Percentiles rank a stretch among this genome's conserved stretches.
phyloP scores from a whole-genome alignment of 2,888 invertebrate species.

The Branchipolynoe longqiensis region DNA sequence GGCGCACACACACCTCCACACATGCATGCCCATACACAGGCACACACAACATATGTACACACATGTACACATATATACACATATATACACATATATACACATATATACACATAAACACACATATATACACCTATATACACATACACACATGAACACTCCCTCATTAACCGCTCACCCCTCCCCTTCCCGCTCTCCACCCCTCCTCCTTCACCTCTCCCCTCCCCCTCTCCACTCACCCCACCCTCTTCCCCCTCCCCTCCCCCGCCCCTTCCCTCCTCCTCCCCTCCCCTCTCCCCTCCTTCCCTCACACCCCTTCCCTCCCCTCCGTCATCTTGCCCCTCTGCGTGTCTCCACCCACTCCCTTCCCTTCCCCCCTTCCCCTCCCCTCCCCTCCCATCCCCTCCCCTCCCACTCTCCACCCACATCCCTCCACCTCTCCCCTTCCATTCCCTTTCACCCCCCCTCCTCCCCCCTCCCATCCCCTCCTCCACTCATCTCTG shows the following conservation, averaged over 20 bases:
- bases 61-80: too few species aligned
- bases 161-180: not conserved
- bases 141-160: too few species aligned
- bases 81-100: too few species aligned
- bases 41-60: too few species aligned
- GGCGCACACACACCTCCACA: too few species aligned
- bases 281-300: not conserved
- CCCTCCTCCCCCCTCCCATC: not conserved
- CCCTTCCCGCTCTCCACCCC: not conserved
- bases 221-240: not conserved
- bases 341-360: not conserved
- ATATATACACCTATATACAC: too few species aligned
- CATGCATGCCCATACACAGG: too few species aligned
- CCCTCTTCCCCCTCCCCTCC: not conserved
- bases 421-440: not conserved
- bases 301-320: constrained; percentile 1
- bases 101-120: too few species aligned
- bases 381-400: not conserved
- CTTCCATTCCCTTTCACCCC: not conserved
- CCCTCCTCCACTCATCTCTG: not conserved
- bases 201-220: not conserved
- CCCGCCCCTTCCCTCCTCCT: not conserved
- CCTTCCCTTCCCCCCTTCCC: not conserved
- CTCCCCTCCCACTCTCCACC: not conserved
- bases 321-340: not conserved